Evolutionary conservation across 2,888 invertebrate species (phyloP), one percentile per base, ranked within the genome.

Genomic region (Alloplasta piceator): DNA sequence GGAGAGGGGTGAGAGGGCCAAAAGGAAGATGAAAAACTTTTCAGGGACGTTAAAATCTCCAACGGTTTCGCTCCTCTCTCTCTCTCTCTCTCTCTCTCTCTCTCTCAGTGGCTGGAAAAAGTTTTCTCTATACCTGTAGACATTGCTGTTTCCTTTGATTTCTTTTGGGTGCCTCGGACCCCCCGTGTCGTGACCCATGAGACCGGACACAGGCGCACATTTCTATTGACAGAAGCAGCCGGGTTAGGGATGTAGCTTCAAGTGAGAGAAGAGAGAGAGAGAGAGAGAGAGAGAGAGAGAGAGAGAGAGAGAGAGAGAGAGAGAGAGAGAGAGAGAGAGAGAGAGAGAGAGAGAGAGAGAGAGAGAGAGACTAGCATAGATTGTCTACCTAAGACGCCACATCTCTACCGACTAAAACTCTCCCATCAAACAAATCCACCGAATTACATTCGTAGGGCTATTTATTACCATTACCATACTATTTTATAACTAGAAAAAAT

Each of bases 201-300:
- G 85, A 80, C 83, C 84, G 75, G 84, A 86, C 84, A 82, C 82
- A 84, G 86, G 82, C 80, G 86, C 82, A 84, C 85, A 85, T 87
- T 87, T 86, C 87, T 88, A 88, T 86, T 88, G 87, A 88, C 87
- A 85, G 81, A 86, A 83, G 81, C 64, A 67, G 71, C 67, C 16
- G 66, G 43, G 58, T 5, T 16, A 48, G 38, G 6, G 16, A 43
- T 14, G 4, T 16, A 52, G 55, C 41, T 16, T n/a, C 55, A 12
- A 9, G 36, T 9, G 12, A 60, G 12, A 7, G 14, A 26, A 39
- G 36, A 16, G 71, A 16, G 16, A 39, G 43, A 6, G 41, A 58
- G 80, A 38, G 9, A 41, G 26, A 26, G 14, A 64, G 78, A 61
- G 72, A 75, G 66, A 52, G 64, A 52, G 50, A 50, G 9, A 26